These are phyloP conservation scores for Pyrgilauda ruficollis DNA, from an alignment of 2,113 vertebrate species.

Conservation along the genomic window DNA sequence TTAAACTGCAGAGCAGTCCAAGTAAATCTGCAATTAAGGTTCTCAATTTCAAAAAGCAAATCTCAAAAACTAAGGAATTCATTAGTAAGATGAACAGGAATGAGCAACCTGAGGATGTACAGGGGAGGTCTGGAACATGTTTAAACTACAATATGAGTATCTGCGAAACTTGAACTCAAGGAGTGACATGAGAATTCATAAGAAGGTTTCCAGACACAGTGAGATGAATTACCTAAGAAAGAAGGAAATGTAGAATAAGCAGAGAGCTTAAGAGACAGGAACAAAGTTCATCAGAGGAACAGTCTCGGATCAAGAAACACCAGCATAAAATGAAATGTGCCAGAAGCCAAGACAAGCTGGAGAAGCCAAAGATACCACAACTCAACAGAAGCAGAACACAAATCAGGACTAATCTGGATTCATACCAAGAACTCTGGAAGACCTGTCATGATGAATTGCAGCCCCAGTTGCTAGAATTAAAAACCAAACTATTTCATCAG, in stretches of 20 bases:
- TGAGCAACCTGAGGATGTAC: background rate
- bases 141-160: constrained; percentile 16
- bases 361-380: constrained; percentile 5
- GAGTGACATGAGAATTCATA: constrained; percentile 36
- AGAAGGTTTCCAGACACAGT: constrained; percentile 47
- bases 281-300: constrained; percentile 7
- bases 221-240: constrained; percentile 52
- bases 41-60: constrained; percentile 50
- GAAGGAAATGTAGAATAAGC: constrained; percentile 33
- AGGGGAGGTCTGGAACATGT: constrained; percentile 48
- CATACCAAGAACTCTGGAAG: background rate
- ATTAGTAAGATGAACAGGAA: constrained; percentile 24
- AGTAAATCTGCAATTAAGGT: constrained; percentile 32
- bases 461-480: background rate
- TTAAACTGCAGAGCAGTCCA: background rate
- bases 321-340: background rate
- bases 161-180: constrained; percentile 32
- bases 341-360: background rate
- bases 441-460: background rate
- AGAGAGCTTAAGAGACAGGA: constrained; percentile 5
- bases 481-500: background rate
- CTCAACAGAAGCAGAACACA: background rate
- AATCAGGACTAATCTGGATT: background rate
- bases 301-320: background rate
- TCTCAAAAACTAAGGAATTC: constrained; percentile 23